phyloP scores from a whole-genome alignment of 2,797 vertebrate genomes.

The Enteromius anoplus region DNA sequence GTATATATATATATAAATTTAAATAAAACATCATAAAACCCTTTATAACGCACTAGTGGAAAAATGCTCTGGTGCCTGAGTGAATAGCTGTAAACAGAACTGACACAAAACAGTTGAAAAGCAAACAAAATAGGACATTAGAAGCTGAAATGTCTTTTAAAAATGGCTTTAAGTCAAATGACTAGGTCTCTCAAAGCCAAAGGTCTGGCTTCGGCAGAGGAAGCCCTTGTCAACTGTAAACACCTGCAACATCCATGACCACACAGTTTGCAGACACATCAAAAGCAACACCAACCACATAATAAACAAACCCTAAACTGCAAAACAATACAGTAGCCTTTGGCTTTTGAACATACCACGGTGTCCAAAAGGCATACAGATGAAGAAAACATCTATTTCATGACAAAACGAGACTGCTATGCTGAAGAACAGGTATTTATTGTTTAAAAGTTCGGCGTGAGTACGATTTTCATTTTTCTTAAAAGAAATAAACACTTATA shows the following conservation, averaged over 20 bases:
- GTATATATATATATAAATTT: no score
- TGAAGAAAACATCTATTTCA: neutral
- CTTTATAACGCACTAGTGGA: conserved; percentile 62
- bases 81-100: conserved; percentile 20
- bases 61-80: conserved; percentile 37
- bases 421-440: neutral
- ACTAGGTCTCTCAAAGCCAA: conserved; percentile 18
- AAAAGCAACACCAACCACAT: conserved; percentile 50
- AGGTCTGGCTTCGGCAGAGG: conserved; percentile 31
- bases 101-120: conserved; percentile 16
- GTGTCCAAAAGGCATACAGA: conserved; percentile 8
- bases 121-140: conserved; percentile 40
- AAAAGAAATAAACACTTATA: neutral
- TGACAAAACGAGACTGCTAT: neutral
- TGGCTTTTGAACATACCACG: conserved; percentile 14
- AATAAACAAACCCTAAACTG: conserved; percentile 55
- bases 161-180: neutral
- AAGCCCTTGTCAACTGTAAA: conserved; percentile 53
- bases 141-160: conserved; percentile 2
- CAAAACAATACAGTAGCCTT: conserved; percentile 46
- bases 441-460: neutral
- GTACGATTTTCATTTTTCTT: neutral
- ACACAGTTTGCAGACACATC: conserved; percentile 58
- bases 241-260: conserved; percentile 58
- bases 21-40: conserved; percentile 54